Evolutionary conservation across 1,140 invertebrate genomes (phyloP).

Genomic region (Bombyx mandarina): DNA sequence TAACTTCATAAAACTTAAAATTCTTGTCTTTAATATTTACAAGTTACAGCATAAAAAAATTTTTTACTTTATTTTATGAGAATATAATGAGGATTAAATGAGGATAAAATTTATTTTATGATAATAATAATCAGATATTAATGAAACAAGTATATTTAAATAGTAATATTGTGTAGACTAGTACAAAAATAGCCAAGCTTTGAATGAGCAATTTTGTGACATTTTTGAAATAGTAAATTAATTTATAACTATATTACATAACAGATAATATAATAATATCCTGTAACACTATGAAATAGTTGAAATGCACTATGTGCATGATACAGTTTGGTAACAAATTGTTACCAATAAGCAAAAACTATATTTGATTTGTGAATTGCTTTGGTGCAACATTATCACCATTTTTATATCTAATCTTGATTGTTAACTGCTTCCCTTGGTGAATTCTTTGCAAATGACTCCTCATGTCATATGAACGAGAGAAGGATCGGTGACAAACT

Average conservation of each 20-base stretch:
- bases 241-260: too few relatives aligned
- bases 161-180: slow-evolving; percentile 47
- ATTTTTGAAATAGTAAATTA: slow-evolving; percentile 27
- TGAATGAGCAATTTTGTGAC: slow-evolving; percentile 59
- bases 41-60: not conserved
- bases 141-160: slow-evolving; percentile 50
- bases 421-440: slow-evolving; percentile 62
- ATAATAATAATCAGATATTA: slow-evolving; percentile 20
- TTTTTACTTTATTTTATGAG: not conserved
- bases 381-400: slow-evolving; percentile 46
- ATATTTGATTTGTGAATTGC: slow-evolving; percentile 53
- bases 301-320: slow-evolving; percentile 33
- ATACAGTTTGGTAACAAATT: slow-evolving; percentile 14
- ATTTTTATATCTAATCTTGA: slow-evolving; percentile 62
- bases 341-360: slow-evolving; percentile 28
- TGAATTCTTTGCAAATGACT: slow-evolving; percentile 75
- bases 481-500: slow-evolving; percentile 75
- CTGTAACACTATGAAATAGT: slow-evolving; percentile 13
- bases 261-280: too few relatives aligned
- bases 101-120: not conserved
- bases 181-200: slow-evolving; percentile 64
- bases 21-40: not conserved
- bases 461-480: slow-evolving; percentile 76
- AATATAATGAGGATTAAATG: too few relatives aligned
- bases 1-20: too few relatives aligned